Base-by-base conservation (phyloP, 1,140 invertebrate genomes). In the Eriosoma lanigerum region DNA sequence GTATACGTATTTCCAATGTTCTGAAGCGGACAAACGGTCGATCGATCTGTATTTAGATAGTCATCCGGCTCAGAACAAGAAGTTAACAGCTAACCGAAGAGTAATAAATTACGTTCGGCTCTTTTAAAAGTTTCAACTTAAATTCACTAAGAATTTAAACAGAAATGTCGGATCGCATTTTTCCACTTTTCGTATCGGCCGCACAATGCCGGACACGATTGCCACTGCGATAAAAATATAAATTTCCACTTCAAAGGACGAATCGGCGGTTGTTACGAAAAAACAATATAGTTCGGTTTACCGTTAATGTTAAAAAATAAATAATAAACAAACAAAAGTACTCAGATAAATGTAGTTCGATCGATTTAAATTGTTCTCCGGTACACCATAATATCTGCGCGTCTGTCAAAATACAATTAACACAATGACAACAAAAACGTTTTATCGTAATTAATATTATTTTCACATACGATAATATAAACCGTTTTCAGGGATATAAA, bases 21-120 rank as follows among this genome's bases (percentile, higher is more conserved):
- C 0, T 8, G 21, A 24, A 38, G 21, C 21, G 44, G 21, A 48
- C 44, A 48, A 68, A 48, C 66, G 66, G 66, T 17, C 66, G 66
- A 68, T 68, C 66, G 44, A 68, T 62, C 58, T 60, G 26, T 44
- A 48, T 68, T 68, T 46, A 26, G 66, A 68, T 68, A 68, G 64
- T 68, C 62, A 17, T 13, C 38, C 21, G n/a, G 44, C 44, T 8
- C 38, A 13, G 15, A 26, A 68, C 66, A 48, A 68, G 66, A 68
- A 68, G 66, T 68, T 68, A 48, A 68, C 66, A 26, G 44, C 44
- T 68, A 68, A 68, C 66, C 66, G 66, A 48, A 68, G 15, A 17
- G 66, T 68, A 48, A 68, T 68, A 68, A 48, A 68, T 68, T 68
- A 68, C 66, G 6, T 68, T 21, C 46, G n/a, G 15, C 21, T 1